Evolutionary conservation across 2,797 vertebrate species (phyloP).

Genomic region (Danionella dracula): DNA sequence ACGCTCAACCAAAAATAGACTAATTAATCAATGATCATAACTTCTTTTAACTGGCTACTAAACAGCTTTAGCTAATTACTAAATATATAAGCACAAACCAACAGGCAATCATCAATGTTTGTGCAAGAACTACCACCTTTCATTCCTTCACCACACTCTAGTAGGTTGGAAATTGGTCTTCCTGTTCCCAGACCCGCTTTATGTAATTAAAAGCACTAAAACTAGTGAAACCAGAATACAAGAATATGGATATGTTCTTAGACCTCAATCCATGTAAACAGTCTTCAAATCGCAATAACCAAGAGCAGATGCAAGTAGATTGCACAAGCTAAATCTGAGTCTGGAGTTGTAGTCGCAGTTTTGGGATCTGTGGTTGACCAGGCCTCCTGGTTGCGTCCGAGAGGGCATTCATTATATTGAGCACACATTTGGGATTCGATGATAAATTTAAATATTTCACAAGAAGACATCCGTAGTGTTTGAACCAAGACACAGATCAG

Average conservation of each 20-base stretch:
- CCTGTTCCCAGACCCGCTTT: too few relatives aligned
- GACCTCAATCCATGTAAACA: not conserved
- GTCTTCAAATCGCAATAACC: slow-evolving; percentile 30
- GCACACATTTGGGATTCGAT: slow-evolving; percentile 1
- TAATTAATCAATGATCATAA: too few relatives aligned
- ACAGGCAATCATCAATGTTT: too few relatives aligned
- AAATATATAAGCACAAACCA: too few relatives aligned
- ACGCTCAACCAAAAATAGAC: too few relatives aligned
- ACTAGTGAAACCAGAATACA: slow-evolving; percentile 9
- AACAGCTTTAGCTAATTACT: too few relatives aligned
- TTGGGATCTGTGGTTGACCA: slow-evolving; percentile 34
- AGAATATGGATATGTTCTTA: slow-evolving; percentile 23
- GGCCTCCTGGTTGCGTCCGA: not conserved
- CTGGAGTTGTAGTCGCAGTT: slow-evolving; percentile 15
- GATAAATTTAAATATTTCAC: slow-evolving; percentile 1
- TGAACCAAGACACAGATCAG: slow-evolving; percentile 15
- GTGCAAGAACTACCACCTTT: too few relatives aligned
- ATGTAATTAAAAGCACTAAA: not conserved
- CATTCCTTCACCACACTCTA: too few relatives aligned
- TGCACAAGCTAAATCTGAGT: slow-evolving; percentile 26
- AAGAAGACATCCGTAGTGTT: slow-evolving; percentile 7
- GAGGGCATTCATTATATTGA: not conserved
- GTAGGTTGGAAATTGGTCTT: too few relatives aligned
- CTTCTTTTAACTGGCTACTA: too few relatives aligned
- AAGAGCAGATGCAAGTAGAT: slow-evolving; percentile 33